phyloP scores from a whole-genome alignment of 2,113 vertebrate genomes.

The Peucedramus taeniatus region DNA sequence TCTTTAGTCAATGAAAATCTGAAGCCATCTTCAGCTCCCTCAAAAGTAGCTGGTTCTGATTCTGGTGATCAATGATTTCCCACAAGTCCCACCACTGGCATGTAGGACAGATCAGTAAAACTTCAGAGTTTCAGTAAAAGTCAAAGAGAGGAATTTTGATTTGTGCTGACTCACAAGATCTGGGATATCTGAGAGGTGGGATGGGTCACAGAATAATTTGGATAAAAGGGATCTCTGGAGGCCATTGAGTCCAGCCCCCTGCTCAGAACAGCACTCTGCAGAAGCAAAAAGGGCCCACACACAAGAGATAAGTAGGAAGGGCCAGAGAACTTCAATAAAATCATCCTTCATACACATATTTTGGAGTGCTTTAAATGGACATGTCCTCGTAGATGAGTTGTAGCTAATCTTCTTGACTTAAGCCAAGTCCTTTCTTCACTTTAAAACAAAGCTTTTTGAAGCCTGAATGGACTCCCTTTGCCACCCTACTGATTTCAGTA shows the following conservation, averaged over 20 bases:
- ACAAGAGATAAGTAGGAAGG: neutral
- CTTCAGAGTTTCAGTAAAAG: neutral
- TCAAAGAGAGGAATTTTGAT: neutral
- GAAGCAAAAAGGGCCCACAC: too few species aligned
- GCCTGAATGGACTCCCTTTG: neutral
- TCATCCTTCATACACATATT: neutral
- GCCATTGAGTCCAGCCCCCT: rapidly evolving
- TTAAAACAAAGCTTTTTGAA: neutral
- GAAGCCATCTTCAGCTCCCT: neutral
- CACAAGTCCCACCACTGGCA: neutral
- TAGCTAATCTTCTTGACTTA: neutral
- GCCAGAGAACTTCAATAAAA: neutral
- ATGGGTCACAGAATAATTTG: neutral
- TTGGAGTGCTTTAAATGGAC: neutral
- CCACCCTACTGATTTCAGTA: neutral
- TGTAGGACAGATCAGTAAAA: neutral
- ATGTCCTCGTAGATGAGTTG: neutral
- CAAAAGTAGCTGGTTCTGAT: neutral
- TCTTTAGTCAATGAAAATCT: neutral
- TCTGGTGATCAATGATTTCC: neutral
- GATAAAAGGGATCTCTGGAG: neutral
- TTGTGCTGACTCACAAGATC: neutral
- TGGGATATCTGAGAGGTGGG: neutral
- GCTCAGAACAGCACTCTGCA: neutral
- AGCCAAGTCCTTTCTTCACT: neutral